phyloP scores from a whole-genome alignment of 1,140 invertebrate species.

The Micrasema longulum region DNA sequence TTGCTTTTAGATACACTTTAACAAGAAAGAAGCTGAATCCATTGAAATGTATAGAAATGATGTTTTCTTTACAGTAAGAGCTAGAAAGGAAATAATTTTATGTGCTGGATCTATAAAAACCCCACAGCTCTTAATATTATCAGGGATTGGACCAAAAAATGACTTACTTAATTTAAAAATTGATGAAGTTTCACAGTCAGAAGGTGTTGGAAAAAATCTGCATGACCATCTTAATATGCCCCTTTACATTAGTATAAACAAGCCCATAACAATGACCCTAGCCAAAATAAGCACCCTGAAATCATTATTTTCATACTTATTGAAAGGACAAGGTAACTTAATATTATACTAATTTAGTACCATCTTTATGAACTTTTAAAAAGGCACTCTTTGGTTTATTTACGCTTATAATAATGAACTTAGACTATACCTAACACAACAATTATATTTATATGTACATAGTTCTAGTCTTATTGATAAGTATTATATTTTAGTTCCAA shows the following conservation, averaged over 20 bases:
- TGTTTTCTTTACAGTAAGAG: constrained; percentile 64
- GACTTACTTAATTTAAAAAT: constrained; percentile 68
- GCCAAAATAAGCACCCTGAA: constrained; percentile 70
- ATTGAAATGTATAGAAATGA: constrained; percentile 68
- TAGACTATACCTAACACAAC: no score
- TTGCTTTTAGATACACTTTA: constrained; percentile 56
- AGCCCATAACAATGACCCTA: constrained; percentile 73
- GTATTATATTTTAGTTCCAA: no score
- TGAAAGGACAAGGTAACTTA: constrained; percentile 73
- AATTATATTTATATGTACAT: no score
- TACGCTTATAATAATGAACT: no score
- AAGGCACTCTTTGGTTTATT: no score
- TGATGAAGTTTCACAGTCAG: constrained; percentile 65
- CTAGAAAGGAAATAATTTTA: constrained; percentile 77
- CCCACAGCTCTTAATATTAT: constrained; percentile 79
- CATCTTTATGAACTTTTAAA: no score
- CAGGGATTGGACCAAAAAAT: constrained; percentile 72
- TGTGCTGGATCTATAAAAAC: constrained; percentile 77
- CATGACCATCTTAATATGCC: constrained; percentile 82
- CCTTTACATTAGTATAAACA: constrained; percentile 74
- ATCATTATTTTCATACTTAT: constrained; percentile 72
- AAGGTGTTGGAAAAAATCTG: constrained; percentile 73
- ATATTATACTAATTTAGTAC: no score
- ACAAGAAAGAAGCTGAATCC: constrained; percentile 55
- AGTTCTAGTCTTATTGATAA: no score